Base-by-base conservation (phyloP, 1,140 invertebrate species). In the Drosophila melanica region DNA sequence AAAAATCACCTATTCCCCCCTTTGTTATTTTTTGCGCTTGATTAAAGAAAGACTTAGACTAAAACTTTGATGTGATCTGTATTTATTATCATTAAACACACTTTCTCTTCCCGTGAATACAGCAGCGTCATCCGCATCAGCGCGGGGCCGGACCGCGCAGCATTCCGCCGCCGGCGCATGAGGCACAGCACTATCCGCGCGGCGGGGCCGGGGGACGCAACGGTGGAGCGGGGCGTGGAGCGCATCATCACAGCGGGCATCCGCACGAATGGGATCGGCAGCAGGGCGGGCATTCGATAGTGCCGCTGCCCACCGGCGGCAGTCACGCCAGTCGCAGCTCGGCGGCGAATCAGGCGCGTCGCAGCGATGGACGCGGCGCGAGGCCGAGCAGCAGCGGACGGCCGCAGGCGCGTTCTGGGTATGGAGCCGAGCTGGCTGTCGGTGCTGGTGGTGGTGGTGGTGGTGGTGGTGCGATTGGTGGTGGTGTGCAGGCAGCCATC, bases 111-210 rank as follows among this genome's bases (percentile, higher is more conserved):
- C 0, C 6, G 7, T 44, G 7, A 18, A 23, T 90, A 68, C 90
- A 89, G 81, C 85, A 93, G 86, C 93, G 93, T n/a, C 92, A 93
- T 72, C 92, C 92, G 27, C 91, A 92, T 54, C 87, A 89, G 45
- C 92, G 92, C 37, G 90, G 85, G 39, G 90, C 92, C 3, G 93
- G 93, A 16, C 92, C 93, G n/a, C 92, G 93, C 63, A 94, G 93
- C 79, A 93, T 93, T 81, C 93, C 93, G 60, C 92, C 93, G 16
- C 92, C 92, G 10, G 85, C 90, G 39, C 79, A 92, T 14, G 90
- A 87, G 57, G 68, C 85, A 14, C 85, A 90, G 27, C 85, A 87
- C 18, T 87, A 87, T 89, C 73, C 81, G 4, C 41, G 64, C 1
- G 70, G 33, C 4, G 45, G 37, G 0, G 51, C 53, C 5, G 53